phyloP scores from a whole-genome alignment of 2,113 vertebrate genomes.

The Eurypyga helias region DNA sequence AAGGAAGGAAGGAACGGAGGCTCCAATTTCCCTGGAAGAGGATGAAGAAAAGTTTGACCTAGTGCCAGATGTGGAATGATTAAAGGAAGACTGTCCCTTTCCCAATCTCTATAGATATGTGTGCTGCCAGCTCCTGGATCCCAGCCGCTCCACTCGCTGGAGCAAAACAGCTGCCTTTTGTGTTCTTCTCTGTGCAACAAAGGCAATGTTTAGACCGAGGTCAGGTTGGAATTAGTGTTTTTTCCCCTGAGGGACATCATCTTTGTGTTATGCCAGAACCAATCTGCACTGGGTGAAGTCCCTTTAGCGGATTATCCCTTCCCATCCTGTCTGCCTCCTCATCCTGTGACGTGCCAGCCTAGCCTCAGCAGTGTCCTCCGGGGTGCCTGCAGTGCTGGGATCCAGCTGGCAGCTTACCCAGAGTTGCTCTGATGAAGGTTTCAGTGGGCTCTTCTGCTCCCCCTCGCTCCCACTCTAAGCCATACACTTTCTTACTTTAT shows the following conservation, averaged over 20 bases:
- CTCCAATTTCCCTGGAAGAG: slow-evolving; percentile 2
- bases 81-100: neutral
- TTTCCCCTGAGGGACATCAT: neutral
- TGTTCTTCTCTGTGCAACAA: neutral
- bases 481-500: fast-evolving
- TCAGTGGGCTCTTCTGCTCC: neutral
- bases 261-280: neutral
- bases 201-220: neutral
- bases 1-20: neutral
- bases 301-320: neutral
- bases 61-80: neutral
- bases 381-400: neutral
- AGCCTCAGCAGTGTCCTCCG: neutral
- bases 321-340: neutral
- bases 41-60: slow-evolving; percentile 15
- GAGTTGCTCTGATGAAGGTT: neutral
- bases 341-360: neutral
- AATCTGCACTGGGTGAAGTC: neutral
- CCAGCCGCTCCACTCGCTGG: neutral
- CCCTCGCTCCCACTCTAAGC: neutral
- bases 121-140: neutral
- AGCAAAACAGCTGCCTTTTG: neutral
- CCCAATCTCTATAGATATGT: neutral
- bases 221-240: neutral
- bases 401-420: neutral